Evolutionary conservation across 2,113 vertebrate species (phyloP).

Genomic region (Saccopteryx leptura): DNA sequence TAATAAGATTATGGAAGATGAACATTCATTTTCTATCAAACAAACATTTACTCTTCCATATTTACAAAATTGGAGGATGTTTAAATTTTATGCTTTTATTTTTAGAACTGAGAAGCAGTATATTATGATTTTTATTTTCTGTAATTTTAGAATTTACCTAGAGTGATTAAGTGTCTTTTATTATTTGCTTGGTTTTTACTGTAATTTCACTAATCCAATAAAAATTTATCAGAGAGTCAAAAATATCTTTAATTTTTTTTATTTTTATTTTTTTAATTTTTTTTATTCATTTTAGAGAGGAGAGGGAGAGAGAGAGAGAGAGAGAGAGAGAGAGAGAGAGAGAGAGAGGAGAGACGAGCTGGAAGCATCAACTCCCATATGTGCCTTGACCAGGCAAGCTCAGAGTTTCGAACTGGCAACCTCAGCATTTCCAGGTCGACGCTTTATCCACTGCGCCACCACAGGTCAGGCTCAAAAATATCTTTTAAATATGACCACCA

Average conservation of each 20-base stretch:
- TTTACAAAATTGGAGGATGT: neutral
- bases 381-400: too few relatives aligned
- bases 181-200: neutral
- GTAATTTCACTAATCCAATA: neutral
- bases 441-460: too few relatives aligned
- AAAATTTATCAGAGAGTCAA: neutral
- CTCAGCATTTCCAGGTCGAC: too few relatives aligned
- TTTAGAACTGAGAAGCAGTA: neutral
- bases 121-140: neutral
- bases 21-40: neutral
- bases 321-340: too few relatives aligned
- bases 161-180: neutral
- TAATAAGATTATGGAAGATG: neutral
- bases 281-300: too few relatives aligned
- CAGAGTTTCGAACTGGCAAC: too few relatives aligned
- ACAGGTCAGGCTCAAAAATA: neutral
- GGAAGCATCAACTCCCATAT: too few relatives aligned
- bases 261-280: too few relatives aligned
- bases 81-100: constrained; percentile 1
- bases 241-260: neutral
- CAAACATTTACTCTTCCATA: neutral
- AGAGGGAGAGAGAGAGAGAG: too few relatives aligned
- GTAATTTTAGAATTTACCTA: neutral
- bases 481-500: neutral
- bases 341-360: too few relatives aligned